A percentile compares a stretch with the other conserved stretches of the same genome.
These are phyloP conservation scores for Corydoras maculifer DNA, from an alignment of 2,113 vertebrate species.

Conservation along the genomic window DNA sequence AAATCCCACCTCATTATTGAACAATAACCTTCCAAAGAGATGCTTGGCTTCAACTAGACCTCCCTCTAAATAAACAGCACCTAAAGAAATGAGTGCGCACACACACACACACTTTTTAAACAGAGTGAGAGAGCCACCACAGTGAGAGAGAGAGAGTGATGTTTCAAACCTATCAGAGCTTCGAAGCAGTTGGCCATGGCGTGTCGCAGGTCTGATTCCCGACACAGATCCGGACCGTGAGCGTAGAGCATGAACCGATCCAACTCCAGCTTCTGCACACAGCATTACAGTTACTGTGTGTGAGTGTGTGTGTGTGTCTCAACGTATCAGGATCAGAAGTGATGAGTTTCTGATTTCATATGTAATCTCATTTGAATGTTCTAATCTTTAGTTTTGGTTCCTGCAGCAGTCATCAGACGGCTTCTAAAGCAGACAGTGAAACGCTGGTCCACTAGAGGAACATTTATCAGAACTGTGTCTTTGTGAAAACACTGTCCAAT, in stretches of 20 bases:
- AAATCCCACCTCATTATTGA: slow-evolving; percentile 79
- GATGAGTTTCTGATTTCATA: too few species aligned
- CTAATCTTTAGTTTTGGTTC: too few species aligned
- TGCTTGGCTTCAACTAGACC: slow-evolving; percentile 87
- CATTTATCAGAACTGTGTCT: too few species aligned
- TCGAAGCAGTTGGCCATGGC: slow-evolving; percentile 99
- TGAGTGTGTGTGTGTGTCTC: background rate
- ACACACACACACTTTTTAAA: background rate
- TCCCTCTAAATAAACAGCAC: slow-evolving; percentile 94
- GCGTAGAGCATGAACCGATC: slow-evolving; percentile 98
- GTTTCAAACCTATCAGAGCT: slow-evolving; percentile 85
- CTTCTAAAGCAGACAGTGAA: too few species aligned
- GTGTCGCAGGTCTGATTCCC: slow-evolving; percentile 93
- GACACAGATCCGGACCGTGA: slow-evolving; percentile 93
- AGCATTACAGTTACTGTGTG: background rate
- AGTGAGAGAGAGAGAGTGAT: too few species aligned
- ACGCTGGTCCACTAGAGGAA: too few species aligned
- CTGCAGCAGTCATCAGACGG: too few species aligned
- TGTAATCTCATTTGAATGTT: too few species aligned
- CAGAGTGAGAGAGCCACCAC: background rate
- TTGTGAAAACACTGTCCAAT: too few species aligned
- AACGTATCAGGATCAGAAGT: too few species aligned
- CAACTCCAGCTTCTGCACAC: slow-evolving; percentile 85
- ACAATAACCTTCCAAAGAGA: slow-evolving; percentile 90
- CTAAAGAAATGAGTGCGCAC: slow-evolving; percentile 50